These are phyloP conservation scores for Parelbella ahira DNA, from an alignment of 2,888 invertebrate species.

Conservation along the genomic window DNA sequence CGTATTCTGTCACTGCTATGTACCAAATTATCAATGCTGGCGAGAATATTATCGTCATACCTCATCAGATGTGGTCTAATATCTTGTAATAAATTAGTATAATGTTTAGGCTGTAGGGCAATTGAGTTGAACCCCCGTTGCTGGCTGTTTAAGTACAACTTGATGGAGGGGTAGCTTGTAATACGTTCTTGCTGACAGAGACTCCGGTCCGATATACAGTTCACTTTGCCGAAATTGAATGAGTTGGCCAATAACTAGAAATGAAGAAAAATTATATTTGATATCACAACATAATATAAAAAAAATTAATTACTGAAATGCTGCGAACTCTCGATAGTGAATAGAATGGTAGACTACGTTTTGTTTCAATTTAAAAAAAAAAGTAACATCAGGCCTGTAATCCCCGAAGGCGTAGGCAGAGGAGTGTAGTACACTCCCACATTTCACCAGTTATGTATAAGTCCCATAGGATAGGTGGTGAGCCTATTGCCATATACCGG, in stretches of 20 bases:
- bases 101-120: conserved; percentile 45
- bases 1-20: conserved; percentile 37
- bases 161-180: conserved; percentile 59
- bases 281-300: not conserved
- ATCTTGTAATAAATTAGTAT: conserved; percentile 43
- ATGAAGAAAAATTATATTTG: not conserved
- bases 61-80: conserved; percentile 47
- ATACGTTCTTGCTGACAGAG: conserved; percentile 67
- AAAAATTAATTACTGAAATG: too few species aligned
- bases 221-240: conserved; percentile 64
- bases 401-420: too few species aligned
- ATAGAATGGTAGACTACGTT: too few species aligned
- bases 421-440: too few species aligned
- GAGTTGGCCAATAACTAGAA: conserved; percentile 57
- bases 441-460: too few species aligned
- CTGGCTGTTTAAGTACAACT: conserved; percentile 51
- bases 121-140: conserved; percentile 48
- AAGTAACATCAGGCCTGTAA: too few species aligned
- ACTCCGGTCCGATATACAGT: conserved; percentile 61
- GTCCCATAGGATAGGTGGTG: too few species aligned
- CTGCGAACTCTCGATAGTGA: too few species aligned
- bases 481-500: too few species aligned
- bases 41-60: conserved; percentile 44
- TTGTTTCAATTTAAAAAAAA: too few species aligned
- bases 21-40: conserved; percentile 37